A percentile compares a stretch with the other conserved stretches of the same genome.
Evolutionary conservation across 2,797 vertebrate species (phyloP).

Genomic region (Chlorospingus semifuscus): DNA sequence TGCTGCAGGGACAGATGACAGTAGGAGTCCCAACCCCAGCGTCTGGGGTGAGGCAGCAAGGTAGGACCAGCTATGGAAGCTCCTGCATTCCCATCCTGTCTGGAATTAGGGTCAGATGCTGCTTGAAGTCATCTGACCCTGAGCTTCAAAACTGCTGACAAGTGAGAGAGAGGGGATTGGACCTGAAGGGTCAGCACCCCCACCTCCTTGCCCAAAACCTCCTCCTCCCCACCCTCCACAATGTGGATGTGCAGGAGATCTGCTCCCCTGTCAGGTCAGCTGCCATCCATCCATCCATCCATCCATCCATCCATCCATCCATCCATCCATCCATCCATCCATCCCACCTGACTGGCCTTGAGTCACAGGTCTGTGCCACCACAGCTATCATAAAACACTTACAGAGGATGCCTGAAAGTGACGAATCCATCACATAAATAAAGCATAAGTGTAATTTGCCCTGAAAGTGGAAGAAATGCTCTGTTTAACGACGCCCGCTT

Average conservation of each 20-base stretch:
- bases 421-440: background rate
- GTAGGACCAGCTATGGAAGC: background rate
- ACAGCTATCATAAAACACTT: background rate
- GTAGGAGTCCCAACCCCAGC: background rate
- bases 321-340: background rate
- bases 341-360: accelerated
- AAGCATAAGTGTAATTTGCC: background rate
- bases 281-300: background rate
- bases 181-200: background rate
- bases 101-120: background rate
- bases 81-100: background rate
- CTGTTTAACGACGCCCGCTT: background rate
- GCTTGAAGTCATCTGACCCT: background rate
- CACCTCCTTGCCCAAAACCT: background rate
- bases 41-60: background rate
- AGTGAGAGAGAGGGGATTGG: background rate
- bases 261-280: background rate
- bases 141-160: background rate
- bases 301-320: background rate
- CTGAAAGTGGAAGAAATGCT: background rate
- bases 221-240: background rate
- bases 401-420: background rate
- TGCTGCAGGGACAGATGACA: background rate
- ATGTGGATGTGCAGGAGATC: background rate
- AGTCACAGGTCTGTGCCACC: background rate